Conservation (phyloP, 2,113 vertebrate genomes). For the Brachirus orientalis region DNA sequence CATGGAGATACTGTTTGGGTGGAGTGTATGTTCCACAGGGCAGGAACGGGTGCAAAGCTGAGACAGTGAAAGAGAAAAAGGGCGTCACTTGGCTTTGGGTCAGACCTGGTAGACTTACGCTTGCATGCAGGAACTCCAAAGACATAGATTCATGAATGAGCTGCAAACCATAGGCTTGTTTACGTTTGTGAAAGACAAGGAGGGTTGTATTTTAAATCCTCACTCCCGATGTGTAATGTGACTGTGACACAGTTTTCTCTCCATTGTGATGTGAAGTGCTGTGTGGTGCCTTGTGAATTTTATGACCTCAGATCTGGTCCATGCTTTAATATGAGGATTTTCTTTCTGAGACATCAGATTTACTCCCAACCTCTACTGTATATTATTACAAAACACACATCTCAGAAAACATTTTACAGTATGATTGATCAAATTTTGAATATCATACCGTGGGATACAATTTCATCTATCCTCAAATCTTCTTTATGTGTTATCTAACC, state of each 20-base stretch:
- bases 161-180: conserved; percentile 47
- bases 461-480: too few relatives aligned
- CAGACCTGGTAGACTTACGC: conserved; percentile 62
- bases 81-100: conserved; percentile 64
- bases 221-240: conserved; percentile 29
- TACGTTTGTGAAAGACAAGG: conserved; percentile 42
- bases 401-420: background rate
- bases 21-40: conserved; percentile 59
- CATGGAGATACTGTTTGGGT: conserved; percentile 78
- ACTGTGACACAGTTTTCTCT: conserved; percentile 53
- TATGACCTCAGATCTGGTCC: conserved; percentile 26
- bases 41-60: conserved; percentile 62
- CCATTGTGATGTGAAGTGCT: conserved; percentile 20
- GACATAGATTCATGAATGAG: conserved; percentile 70
- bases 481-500: background rate
- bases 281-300: conserved; percentile 29
- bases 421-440: conserved; percentile 1
- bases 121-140: conserved; percentile 50
- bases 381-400: background rate
- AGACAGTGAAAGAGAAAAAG: conserved; percentile 50
- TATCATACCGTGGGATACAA: too few relatives aligned
- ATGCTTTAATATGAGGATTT: conserved; percentile 7
- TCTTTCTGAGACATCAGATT: background rate
- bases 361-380: background rate
- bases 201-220: conserved; percentile 42